Percentiles rank a stretch among this genome's conserved stretches.
These are phyloP conservation scores for Lysandra coridon DNA, from an alignment of 2,888 invertebrate species.

Conservation along the genomic window DNA sequence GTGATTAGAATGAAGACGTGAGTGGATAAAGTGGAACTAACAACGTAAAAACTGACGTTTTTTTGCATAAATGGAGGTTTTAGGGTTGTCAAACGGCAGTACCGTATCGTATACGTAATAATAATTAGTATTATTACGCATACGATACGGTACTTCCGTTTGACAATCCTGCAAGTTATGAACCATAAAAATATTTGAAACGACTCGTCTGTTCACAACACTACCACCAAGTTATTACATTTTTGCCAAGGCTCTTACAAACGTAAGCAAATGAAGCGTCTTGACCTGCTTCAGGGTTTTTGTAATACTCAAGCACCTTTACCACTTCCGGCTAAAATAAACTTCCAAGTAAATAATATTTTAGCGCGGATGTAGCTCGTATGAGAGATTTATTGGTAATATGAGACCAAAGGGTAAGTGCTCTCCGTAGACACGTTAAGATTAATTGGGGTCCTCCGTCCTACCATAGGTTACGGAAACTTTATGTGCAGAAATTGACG, in stretches of 20 bases:
- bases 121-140: too few relatives aligned
- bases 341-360: slow-evolving; percentile 13
- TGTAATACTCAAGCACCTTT: background rate
- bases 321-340: background rate
- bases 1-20: too few relatives aligned
- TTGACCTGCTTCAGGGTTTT: background rate
- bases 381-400: slow-evolving; percentile 9
- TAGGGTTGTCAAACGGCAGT: too few relatives aligned
- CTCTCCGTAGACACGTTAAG: slow-evolving; percentile 2
- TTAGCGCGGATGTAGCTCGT: background rate
- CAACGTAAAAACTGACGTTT: too few relatives aligned
- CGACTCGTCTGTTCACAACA: background rate
- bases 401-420: background rate
- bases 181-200: background rate
- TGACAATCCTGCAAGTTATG: too few relatives aligned
- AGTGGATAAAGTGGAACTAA: too few relatives aligned
- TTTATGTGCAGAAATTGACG: background rate
- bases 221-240: background rate
- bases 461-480: background rate
- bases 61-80: too few relatives aligned
- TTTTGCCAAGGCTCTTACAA: background rate
- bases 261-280: background rate
- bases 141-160: too few relatives aligned
- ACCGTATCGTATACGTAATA: too few relatives aligned
- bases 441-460: background rate